Base-by-base conservation (phyloP, 1,140 invertebrate species). In the Subanguina moxae region DNA sequence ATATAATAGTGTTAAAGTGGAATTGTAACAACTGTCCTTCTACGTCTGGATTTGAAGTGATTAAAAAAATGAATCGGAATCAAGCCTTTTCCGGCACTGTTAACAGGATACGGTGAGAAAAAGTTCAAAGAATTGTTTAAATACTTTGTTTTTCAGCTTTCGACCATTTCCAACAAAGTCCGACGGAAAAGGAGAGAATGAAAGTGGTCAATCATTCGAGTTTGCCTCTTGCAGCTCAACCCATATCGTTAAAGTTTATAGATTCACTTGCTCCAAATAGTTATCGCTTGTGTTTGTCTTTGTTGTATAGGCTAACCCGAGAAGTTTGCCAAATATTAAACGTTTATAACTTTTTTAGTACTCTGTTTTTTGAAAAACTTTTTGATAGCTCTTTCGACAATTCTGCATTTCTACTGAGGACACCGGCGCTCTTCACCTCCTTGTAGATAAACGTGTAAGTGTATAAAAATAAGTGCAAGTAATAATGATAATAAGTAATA, bases 11-110 rank as follows among this genome's bases (percentile, higher is more conserved):
- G 28, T 25, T 61, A 21, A 43, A 61, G 27, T 61, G 58, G 58
- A 43, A 19, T 8, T 32, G 3, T 25, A 8, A 43, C 8, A 30
- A n/a, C 28, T 3, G 3, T n/a, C 8, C 28, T 61, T 21, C n/a
- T 25, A 61, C 27, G 8, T 61, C 58, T 25, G 19, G 19, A 30
- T 61, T 61, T 43, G 1, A 19, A 3, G n/a, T 61, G 19, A 27
- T 32, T 46, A 43, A 1, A 32, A 9, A 59, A 67, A 43, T 63
- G 19, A 57, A 52, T 23, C 65, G 42, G 28, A 59, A 67, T 28
- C 3, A 58, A 66, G 57, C 56, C n/a, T 67, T 67, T 67, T 62
- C 23, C 21, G 65, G 56, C 17, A 28, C 5, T 21, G 19, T 11
- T 17, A 58, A 27, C 17, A 28, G 38, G 28, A 61, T 61, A 19